phyloP scores from a whole-genome alignment of 2,888 invertebrate species.

The Branchipolynoe longqiensis region DNA sequence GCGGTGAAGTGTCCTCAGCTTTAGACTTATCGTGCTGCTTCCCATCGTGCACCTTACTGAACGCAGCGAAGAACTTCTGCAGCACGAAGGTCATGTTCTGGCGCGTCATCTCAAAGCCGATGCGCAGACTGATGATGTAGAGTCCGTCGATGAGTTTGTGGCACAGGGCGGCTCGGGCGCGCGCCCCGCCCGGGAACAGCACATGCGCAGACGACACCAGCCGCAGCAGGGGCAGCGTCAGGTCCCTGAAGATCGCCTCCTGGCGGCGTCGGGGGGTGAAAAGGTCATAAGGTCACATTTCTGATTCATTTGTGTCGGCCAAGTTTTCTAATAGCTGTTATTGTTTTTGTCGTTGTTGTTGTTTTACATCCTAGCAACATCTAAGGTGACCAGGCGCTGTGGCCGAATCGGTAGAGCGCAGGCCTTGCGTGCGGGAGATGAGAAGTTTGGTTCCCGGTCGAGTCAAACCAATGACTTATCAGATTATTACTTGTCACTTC shows the following conservation, averaged over 20 bases:
- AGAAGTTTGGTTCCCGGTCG: too few species aligned
- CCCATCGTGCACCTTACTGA: constrained; percentile 71
- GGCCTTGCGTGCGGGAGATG: too few species aligned
- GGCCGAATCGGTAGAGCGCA: too few species aligned
- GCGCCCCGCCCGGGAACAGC: constrained; percentile 90
- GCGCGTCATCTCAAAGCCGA: constrained; percentile 83
- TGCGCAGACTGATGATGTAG: constrained; percentile 85
- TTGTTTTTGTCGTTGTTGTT: too few species aligned
- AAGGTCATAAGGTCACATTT: too few species aligned
- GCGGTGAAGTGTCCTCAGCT: neutral
- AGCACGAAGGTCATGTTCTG: constrained; percentile 78
- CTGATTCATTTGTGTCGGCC: neutral
- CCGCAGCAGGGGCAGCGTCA: constrained; percentile 91
- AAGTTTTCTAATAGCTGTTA: too few species aligned
- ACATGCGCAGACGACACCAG: constrained; percentile 90
- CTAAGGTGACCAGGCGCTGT: too few species aligned
- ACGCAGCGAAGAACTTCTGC: constrained; percentile 79
- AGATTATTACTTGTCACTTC: too few species aligned
- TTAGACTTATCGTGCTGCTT: neutral
- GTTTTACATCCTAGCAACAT: too few species aligned
- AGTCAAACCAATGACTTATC: too few species aligned
- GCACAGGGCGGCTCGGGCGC: constrained; percentile 89
- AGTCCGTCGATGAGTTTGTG: constrained; percentile 91
- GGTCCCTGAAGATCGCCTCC: constrained; percentile 92
- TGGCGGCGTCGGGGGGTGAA: too few species aligned